Percentiles rank a stretch among this genome's conserved stretches.
Evolutionary conservation across 2,888 invertebrate species (phyloP).

Genomic region (Metalampra italica): DNA sequence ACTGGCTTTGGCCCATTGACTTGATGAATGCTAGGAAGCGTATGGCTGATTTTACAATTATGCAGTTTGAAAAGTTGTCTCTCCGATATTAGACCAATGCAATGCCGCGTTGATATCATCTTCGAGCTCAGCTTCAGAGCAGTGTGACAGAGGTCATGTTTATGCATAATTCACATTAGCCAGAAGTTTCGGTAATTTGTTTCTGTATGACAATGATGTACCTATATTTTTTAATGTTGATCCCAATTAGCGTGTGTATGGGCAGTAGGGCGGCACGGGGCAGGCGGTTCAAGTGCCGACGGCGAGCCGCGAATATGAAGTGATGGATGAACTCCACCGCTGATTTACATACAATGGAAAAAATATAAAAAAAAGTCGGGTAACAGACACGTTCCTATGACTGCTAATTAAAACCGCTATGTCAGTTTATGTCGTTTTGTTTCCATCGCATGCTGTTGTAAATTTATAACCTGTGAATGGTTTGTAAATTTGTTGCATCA

Average conservation of each 20-base stretch:
- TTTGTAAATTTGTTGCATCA: slow-evolving; percentile 6
- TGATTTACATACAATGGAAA: slow-evolving; percentile 74
- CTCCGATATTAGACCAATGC: too few species aligned
- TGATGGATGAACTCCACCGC: slow-evolving; percentile 67
- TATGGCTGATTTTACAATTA: too few species aligned
- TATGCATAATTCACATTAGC: slow-evolving; percentile 1
- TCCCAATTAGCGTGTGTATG: slow-evolving; percentile 49
- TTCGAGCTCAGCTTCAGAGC: too few species aligned
- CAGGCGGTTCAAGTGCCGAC: slow-evolving; percentile 36
- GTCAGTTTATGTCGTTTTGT: slow-evolving; percentile 58
- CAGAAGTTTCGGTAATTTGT: slow-evolving; percentile 9
- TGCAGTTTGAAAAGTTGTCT: too few species aligned
- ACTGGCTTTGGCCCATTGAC: too few species aligned
- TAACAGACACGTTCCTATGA: slow-evolving; percentile 60
- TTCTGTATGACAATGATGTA: slow-evolving; percentile 12
- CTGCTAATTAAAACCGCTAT: slow-evolving; percentile 71
- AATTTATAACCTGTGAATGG: slow-evolving; percentile 36
- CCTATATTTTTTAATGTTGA: slow-evolving; percentile 37
- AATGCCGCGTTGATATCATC: too few species aligned
- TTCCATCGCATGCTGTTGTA: slow-evolving; percentile 50
- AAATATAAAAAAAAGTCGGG: slow-evolving; percentile 48
- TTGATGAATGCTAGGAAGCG: too few species aligned
- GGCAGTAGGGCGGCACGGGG: slow-evolving; percentile 47
- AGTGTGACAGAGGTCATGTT: neutral
- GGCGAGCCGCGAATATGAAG: slow-evolving; percentile 68